Percentiles rank a stretch among this genome's conserved stretches.
Evolutionary conservation across 2,797 vertebrate species (phyloP).

Genomic region (Sebastes itinus): DNA sequence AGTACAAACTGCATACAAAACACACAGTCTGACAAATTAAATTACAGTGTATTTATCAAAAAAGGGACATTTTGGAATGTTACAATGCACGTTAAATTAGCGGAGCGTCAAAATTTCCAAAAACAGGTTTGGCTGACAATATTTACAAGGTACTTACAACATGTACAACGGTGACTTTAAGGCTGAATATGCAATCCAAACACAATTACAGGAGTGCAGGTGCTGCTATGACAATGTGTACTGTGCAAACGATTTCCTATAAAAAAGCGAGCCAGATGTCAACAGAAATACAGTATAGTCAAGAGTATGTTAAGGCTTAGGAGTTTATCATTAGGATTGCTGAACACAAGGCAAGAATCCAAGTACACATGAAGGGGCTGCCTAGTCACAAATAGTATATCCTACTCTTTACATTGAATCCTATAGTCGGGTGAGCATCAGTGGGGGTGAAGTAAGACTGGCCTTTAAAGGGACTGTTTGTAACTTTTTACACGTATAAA

Average conservation of each 20-base stretch:
- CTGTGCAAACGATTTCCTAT: constrained; percentile 64
- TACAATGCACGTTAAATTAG: constrained; percentile 78
- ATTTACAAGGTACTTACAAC: constrained; percentile 71
- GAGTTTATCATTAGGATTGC: constrained; percentile 51
- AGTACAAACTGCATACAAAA: constrained; percentile 38
- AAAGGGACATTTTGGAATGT: constrained; percentile 73
- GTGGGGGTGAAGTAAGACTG: constrained; percentile 34
- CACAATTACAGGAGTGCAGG: constrained; percentile 60
- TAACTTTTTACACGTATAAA: too few relatives aligned
- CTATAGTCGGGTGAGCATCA: constrained; percentile 23
- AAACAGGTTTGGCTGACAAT: constrained; percentile 51
- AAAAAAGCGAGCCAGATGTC: constrained; percentile 48
- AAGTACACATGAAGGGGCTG: constrained; percentile 37
- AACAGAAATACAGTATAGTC: constrained; percentile 49
- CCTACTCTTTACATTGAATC: constrained; percentile 47
- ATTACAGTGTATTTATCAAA: constrained; percentile 75
- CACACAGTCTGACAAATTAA: constrained; percentile 57
- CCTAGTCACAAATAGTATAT: constrained; percentile 34
- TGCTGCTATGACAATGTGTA: constrained; percentile 56
- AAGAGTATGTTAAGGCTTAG: constrained; percentile 75
- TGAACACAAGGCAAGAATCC: constrained; percentile 62
- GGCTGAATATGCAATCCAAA: constrained; percentile 71
- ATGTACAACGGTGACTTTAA: constrained; percentile 72
- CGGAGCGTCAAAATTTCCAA: constrained; percentile 51
- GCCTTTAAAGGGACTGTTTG: not conserved